Evolutionary conservation across 1,140 invertebrate species (phyloP), one percentile per base, ranked within the genome.

Genomic region (Drosophila bocqueti): DNA sequence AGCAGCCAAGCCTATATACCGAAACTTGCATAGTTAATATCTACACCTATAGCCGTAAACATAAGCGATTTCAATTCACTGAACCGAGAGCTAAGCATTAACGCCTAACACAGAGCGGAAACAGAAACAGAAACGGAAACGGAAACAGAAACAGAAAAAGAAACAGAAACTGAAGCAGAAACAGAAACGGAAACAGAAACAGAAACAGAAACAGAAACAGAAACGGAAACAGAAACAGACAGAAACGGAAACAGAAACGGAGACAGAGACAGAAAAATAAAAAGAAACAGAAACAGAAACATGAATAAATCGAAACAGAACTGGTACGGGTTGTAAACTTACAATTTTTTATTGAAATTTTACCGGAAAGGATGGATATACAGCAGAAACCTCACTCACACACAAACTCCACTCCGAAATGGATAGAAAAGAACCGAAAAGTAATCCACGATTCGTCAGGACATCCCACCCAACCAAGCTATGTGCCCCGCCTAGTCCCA

Each of bases 11-110:
- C 24, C 40, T 65, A 79, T 63, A 47, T 64, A 86, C 72, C 76
- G 75, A 89, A 71, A 64, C 47, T 74, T 80, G 64, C 72, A 73
- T 81, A 77, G 67, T 76, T 67, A 67, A 31, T 66, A 62, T 38
- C 21, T 57, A 57, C 42, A 66, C 76, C 77, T 83, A 83, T 68
- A 85, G 66, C 66, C 61, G 75, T 64, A 81, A 81, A 71, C 38
- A 50, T 60, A 76, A 80, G 75, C 61, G 69, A 75, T 50, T 78
- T 68, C 47, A 69, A 78, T 61, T 78, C 66, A 47, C 73, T 34
- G 49, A 67, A 76, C 79, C 75, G 84, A 83, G 73, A 83, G 73
- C 83, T 86, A 81, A 79, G 67, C 72, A 59, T 46, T 40, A 57
- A 43, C 11, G 49, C 47, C 49, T 21, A 31, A 47, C 40, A 43